Conservation (phyloP, 2,797 vertebrate genomes). For the Miichthys miiuy region DNA sequence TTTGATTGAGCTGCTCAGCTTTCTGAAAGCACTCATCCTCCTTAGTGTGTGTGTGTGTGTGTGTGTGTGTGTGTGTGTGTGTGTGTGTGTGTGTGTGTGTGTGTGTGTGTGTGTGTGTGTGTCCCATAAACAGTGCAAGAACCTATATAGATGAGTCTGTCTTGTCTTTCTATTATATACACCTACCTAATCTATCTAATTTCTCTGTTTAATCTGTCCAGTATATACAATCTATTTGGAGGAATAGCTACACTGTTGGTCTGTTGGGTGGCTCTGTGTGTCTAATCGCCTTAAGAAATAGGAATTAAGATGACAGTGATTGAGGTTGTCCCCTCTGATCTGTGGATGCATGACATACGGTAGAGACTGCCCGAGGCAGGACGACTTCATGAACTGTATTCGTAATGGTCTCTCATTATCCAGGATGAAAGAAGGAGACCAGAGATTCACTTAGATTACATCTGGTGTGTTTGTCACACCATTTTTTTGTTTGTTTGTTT, state of each 20-base stretch:
- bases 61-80: no score
- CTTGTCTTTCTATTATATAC: not conserved
- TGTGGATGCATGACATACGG: slow-evolving; percentile 61
- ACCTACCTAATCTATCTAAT: not conserved
- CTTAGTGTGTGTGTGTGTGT: slow-evolving; percentile 5
- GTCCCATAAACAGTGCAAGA: slow-evolving; percentile 5
- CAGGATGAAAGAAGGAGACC: slow-evolving; percentile 27
- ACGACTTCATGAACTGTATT: slow-evolving; percentile 60
- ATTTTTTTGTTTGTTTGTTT: not conserved
- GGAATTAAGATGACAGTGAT: slow-evolving; percentile 62
- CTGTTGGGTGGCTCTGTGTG: slow-evolving; percentile 13
- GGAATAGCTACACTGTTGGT: not conserved
- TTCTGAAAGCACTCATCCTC: slow-evolving; percentile 16
- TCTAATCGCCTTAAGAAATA: slow-evolving; percentile 43
- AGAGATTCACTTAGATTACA: slow-evolving; percentile 19
- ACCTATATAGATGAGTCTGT: not conserved
- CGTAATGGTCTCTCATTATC: slow-evolving; percentile 50
- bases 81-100: no score
- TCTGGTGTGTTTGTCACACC: slow-evolving; percentile 9
- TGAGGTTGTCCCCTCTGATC: slow-evolving; percentile 52
- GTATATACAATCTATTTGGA: not conserved
- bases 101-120: not conserved
- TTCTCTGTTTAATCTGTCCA: not conserved
- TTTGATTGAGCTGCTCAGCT: slow-evolving; percentile 51
- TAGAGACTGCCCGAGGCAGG: slow-evolving; percentile 47